Evolutionary conservation across 2,888 invertebrate species (phyloP).

Genomic region (Melieria picta): DNA sequence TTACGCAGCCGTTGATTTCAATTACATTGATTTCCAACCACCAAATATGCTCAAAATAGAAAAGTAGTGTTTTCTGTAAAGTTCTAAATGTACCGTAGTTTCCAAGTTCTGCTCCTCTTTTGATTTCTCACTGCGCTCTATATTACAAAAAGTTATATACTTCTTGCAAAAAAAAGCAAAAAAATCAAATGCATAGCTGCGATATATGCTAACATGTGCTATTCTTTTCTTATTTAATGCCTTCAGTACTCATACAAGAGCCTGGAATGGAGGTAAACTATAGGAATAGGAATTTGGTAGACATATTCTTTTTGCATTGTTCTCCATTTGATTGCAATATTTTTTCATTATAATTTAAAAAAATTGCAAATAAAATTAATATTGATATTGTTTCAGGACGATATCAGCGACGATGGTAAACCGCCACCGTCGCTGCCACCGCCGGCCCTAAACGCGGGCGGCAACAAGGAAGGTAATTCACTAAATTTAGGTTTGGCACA

Average conservation of each 20-base stretch:
- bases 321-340: background rate
- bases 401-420: constrained; percentile 58
- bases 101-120: constrained; percentile 19
- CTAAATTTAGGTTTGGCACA: constrained; percentile 84
- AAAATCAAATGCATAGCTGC: background rate
- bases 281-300: background rate
- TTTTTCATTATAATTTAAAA: background rate
- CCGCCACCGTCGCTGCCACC: constrained; percentile 58
- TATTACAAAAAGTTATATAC: constrained; percentile 6
- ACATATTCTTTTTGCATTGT: background rate
- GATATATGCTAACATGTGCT: constrained; percentile 15
- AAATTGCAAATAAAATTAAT: constrained; percentile 8
- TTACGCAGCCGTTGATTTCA: background rate
- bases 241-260: constrained; percentile 63
- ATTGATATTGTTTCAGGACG: constrained; percentile 53
- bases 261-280: constrained; percentile 61
- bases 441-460: constrained; percentile 47
- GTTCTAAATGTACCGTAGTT: constrained; percentile 13
- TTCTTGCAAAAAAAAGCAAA: background rate
- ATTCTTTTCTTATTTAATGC: constrained; percentile 52
- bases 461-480: constrained; percentile 65
- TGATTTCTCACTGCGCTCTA: constrained; percentile 22
- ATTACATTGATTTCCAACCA: background rate
- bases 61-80: constrained; percentile 14
- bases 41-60: background rate